phyloP scores from a whole-genome alignment of 1,140 invertebrate species.

The Caenorhabditis briggsae region DNA sequence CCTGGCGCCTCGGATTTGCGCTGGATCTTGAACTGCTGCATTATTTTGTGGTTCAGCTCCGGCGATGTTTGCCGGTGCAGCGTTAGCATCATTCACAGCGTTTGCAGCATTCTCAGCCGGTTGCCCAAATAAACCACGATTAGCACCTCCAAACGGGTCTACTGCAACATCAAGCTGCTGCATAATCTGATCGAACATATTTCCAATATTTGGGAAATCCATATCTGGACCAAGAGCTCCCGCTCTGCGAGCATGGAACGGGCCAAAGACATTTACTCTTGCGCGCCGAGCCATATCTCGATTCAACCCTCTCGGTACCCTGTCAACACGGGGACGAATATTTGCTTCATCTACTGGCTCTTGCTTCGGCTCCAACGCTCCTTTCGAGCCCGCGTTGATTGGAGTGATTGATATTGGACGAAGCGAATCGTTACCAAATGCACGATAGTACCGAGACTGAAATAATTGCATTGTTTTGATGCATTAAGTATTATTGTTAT shows the following conservation, averaged over 20 bases:
- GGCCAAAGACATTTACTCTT: slow-evolving; percentile 20
- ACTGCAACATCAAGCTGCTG: neutral
- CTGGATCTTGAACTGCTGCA: neutral
- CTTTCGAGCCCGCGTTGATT: neutral
- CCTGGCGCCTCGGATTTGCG: too few relatives aligned
- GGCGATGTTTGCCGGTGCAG: neutral
- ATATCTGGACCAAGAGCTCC: neutral
- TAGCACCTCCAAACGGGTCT: too few relatives aligned
- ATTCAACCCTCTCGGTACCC: neutral
- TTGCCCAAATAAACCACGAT: too few relatives aligned
- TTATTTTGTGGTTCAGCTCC: neutral
- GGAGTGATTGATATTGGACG: neutral
- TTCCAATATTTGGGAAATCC: neutral
- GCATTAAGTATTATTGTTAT: too few relatives aligned
- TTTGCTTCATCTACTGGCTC: neutral
- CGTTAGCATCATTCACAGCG: too few relatives aligned
- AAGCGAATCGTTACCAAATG: neutral
- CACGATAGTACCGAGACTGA: slow-evolving; percentile 6
- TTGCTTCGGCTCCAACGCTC: neutral
- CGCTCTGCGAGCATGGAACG: neutral
- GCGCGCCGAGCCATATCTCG: neutral
- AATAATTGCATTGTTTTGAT: neutral
- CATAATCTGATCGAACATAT: neutral
- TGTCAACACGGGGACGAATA: neutral
- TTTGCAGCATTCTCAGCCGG: too few relatives aligned